phyloP scores from a whole-genome alignment of 2,113 vertebrate species.

The Potamarius usumacintae region DNA sequence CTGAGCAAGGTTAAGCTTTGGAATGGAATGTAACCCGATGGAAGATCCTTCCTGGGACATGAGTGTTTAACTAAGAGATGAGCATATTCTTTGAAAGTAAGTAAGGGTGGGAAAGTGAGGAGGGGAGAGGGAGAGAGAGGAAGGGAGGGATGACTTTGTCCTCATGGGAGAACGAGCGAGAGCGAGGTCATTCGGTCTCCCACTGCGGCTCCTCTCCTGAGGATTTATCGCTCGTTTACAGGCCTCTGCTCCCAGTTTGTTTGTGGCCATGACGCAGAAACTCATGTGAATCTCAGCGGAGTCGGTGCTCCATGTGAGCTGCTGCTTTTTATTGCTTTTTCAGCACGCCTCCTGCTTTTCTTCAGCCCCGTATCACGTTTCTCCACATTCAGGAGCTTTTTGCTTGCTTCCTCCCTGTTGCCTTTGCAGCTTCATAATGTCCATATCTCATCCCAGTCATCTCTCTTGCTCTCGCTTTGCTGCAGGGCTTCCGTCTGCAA shows the following conservation, averaged over 20 bases:
- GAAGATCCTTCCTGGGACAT: constrained; percentile 12
- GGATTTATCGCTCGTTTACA: constrained; percentile 28
- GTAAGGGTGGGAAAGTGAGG: neutral
- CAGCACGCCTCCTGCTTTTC: constrained; percentile 15
- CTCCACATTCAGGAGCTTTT: neutral
- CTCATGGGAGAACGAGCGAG: constrained; percentile 6
- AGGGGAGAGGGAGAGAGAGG: neutral
- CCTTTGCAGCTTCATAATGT: constrained; percentile 35
- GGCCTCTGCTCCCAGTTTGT: constrained; percentile 33
- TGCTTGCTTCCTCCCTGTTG: neutral
- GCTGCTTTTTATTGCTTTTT: neutral
- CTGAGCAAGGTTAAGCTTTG: constrained; percentile 6
- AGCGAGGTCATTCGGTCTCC: constrained; percentile 35
- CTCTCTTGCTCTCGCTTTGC: constrained; percentile 26
- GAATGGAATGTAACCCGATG: neutral
- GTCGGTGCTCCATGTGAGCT: neutral
- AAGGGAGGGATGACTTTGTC: neutral
- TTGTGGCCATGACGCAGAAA: constrained; percentile 1
- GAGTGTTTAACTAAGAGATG: too few species aligned
- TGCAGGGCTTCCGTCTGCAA: constrained; percentile 30
- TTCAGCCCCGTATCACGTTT: neutral
- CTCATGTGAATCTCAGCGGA: constrained; percentile 6
- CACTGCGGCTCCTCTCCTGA: neutral
- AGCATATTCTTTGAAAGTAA: neutral
- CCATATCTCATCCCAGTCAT: constrained; percentile 23